phyloP scores from a whole-genome alignment of 2,113 vertebrate genomes.

The Phylloscopus whistleri region DNA sequence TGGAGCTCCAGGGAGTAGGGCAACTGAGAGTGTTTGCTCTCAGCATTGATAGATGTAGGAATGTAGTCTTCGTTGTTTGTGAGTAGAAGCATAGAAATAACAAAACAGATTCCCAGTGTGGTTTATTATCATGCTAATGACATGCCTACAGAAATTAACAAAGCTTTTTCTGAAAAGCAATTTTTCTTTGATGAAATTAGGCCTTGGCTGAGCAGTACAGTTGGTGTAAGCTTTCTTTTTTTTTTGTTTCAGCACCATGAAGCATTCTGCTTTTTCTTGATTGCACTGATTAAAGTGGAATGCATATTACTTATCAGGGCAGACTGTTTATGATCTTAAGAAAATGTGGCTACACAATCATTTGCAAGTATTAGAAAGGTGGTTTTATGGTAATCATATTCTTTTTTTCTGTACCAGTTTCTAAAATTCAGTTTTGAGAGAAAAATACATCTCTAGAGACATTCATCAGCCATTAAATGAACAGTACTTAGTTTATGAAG shows the following conservation, averaged over 20 bases:
- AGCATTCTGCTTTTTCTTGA: neutral
- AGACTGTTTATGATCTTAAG: neutral
- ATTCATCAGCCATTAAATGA: neutral
- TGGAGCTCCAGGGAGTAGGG: neutral
- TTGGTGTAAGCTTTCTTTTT: neutral
- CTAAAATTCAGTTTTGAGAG: neutral
- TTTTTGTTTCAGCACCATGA: neutral
- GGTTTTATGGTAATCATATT: neutral
- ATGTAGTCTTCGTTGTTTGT: neutral
- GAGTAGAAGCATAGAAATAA: neutral
- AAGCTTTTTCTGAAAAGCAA: conserved; percentile 7
- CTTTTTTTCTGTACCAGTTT: neutral
- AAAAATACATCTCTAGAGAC: neutral
- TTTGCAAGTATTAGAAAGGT: neutral
- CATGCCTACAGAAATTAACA: neutral
- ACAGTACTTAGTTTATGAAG: neutral
- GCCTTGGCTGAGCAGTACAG: neutral
- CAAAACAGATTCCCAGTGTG: neutral
- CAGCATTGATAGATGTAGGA: neutral
- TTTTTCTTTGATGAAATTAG: conserved; percentile 44
- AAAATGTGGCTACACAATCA: neutral
- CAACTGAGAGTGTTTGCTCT: neutral
- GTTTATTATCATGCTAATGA: conserved; percentile 49
- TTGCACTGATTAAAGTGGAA: neutral
- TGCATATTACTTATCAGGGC: neutral